phyloP scores from a whole-genome alignment of 2,113 vertebrate genomes.

The Pollachius pollachius region DNA sequence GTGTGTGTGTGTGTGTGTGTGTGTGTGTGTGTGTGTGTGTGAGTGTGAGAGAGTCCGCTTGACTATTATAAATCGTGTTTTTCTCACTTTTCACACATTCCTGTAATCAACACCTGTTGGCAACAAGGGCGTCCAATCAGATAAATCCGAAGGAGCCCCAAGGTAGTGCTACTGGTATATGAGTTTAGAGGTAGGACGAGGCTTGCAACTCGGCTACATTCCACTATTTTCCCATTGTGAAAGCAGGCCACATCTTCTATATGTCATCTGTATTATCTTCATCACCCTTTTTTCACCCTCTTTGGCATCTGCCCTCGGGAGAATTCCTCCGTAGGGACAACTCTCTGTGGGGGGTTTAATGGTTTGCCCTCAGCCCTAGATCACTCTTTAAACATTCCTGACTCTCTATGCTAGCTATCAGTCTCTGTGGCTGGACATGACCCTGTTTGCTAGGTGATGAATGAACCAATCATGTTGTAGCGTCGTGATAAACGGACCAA shows the following conservation, averaged over 20 bases:
- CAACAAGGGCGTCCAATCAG: too few species aligned
- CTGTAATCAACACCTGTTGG: too few species aligned
- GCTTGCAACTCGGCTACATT: too few species aligned
- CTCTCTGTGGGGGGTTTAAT: too few species aligned
- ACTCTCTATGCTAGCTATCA: constrained; percentile 42
- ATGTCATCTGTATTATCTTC: too few species aligned
- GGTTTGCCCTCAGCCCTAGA: constrained; percentile 10
- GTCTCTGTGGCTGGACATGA: constrained; percentile 48
- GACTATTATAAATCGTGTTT: too few species aligned
- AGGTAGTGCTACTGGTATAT: too few species aligned
- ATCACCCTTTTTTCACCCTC: constrained; percentile 1
- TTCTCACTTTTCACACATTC: too few species aligned
- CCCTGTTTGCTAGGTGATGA: constrained; percentile 45
- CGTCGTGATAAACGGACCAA: constrained; percentile 65
- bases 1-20: neutral
- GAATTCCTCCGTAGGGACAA: neutral
- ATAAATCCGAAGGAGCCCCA: too few species aligned
- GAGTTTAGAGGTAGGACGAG: too few species aligned
- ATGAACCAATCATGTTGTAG: constrained; percentile 52
- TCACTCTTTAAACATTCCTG: constrained; percentile 45
- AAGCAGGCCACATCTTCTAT: too few species aligned
- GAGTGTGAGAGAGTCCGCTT: neutral
- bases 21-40: constrained; percentile 12
- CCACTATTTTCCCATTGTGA: too few species aligned
- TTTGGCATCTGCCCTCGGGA: neutral